phyloP scores from a whole-genome alignment of 2,113 vertebrate species.

The Bufo bufo region DNA sequence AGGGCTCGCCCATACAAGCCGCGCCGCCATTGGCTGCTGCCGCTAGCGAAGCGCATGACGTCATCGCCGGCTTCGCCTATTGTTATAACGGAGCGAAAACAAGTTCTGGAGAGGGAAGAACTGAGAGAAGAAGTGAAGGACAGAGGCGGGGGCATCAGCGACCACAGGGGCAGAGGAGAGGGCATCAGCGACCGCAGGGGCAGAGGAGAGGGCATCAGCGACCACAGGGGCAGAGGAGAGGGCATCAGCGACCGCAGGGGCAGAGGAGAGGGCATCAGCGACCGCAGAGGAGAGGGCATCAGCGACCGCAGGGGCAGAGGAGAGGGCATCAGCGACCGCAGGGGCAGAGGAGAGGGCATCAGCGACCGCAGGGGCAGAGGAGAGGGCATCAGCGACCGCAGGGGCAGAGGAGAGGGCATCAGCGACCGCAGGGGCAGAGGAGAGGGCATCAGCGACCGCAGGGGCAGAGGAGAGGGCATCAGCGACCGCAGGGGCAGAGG shows the following conservation, averaged over 20 bases:
- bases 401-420: not conserved
- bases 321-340: not conserved
- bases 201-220: no score
- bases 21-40: not conserved
- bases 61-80: constrained; percentile 32
- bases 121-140: not conserved
- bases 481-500: not conserved
- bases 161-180: no score
- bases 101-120: constrained; percentile 24
- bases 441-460: no score
- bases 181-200: not conserved
- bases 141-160: not conserved
- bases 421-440: no score
- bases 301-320: not conserved
- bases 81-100: constrained; percentile 37
- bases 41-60: not conserved
- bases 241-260: no score
- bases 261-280: not conserved
- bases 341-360: not conserved
- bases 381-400: no score
- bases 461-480: no score
- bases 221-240: no score
- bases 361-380: no score
- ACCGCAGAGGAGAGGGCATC: not conserved
- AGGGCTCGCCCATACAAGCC: not conserved